phyloP scores from a whole-genome alignment of 2,113 vertebrate species.

The Ondatra zibethicus region DNA sequence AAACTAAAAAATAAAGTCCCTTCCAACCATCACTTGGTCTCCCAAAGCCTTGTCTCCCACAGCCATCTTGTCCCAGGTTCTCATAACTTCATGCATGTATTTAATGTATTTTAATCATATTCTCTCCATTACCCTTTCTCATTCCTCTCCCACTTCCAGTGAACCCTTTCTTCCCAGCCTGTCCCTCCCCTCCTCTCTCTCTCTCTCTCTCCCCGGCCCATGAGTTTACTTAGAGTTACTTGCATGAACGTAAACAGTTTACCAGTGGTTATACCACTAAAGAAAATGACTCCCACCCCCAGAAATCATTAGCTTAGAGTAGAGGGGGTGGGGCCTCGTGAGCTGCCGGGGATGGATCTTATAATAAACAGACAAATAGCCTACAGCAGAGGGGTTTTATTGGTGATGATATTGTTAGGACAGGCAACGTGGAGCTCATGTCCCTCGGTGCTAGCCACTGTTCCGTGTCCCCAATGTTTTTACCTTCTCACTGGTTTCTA shows the following conservation, averaged over 20 bases:
- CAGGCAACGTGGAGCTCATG: background rate
- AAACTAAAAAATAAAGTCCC: background rate
- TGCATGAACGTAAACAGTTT: background rate
- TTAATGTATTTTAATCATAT: background rate
- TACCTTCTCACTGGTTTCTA: background rate
- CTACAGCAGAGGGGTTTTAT: background rate
- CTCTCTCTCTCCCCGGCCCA: background rate
- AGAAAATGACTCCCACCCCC: background rate
- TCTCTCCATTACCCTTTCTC: background rate
- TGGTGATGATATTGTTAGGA: background rate
- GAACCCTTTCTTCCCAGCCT: background rate
- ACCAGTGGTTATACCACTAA: background rate
- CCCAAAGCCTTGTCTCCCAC: background rate
- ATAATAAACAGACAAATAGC: background rate
- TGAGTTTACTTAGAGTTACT: background rate
- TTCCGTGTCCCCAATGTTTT: background rate
- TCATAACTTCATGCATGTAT: background rate
- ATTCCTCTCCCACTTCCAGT: background rate
- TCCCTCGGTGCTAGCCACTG: background rate
- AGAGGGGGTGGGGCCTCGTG: no score
- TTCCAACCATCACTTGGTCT: background rate
- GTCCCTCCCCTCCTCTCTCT: background rate
- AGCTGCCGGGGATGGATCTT: background rate
- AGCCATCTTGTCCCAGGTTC: background rate
- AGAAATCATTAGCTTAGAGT: background rate